phyloP scores from a whole-genome alignment of 2,113 vertebrate genomes.

The Turdus rufiventris region DNA sequence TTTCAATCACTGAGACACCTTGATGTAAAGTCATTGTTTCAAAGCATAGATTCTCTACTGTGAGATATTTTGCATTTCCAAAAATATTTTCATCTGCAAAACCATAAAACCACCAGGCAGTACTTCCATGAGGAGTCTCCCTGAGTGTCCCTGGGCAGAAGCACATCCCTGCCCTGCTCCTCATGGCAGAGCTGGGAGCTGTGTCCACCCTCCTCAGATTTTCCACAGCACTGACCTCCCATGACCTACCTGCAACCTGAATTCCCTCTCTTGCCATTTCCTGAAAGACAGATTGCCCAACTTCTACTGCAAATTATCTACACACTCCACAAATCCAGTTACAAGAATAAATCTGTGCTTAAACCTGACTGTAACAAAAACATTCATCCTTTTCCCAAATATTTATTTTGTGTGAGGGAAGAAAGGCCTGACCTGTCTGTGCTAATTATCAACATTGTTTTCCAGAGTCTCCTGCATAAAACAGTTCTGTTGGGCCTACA shows the following conservation, averaged over 20 bases:
- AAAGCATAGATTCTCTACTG: not conserved
- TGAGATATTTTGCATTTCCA: not conserved
- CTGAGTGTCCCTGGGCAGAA: not conserved
- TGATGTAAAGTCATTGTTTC: not conserved
- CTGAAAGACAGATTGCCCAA: not conserved
- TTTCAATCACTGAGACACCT: not conserved
- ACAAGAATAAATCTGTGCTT: not conserved
- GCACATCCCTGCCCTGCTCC: not conserved
- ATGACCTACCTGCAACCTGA: not conserved
- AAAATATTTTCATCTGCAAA: not conserved
- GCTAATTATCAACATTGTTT: not conserved
- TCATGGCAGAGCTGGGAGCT: not conserved
- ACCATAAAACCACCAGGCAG: not conserved
- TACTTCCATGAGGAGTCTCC: not conserved
- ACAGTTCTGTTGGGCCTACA: not conserved
- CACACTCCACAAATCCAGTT: not conserved
- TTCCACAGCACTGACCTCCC: not conserved
- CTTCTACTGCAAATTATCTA: not conserved
- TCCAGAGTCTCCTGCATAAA: not conserved
- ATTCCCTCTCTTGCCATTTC: not conserved
- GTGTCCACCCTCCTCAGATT: not conserved
- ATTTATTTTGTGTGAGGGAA: not conserved
- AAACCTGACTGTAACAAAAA: not conserved
- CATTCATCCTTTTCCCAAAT: not conserved
- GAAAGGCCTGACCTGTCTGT: not conserved